Conservation (phyloP, 2,888 invertebrate species). For the Apodemia mormo region DNA sequence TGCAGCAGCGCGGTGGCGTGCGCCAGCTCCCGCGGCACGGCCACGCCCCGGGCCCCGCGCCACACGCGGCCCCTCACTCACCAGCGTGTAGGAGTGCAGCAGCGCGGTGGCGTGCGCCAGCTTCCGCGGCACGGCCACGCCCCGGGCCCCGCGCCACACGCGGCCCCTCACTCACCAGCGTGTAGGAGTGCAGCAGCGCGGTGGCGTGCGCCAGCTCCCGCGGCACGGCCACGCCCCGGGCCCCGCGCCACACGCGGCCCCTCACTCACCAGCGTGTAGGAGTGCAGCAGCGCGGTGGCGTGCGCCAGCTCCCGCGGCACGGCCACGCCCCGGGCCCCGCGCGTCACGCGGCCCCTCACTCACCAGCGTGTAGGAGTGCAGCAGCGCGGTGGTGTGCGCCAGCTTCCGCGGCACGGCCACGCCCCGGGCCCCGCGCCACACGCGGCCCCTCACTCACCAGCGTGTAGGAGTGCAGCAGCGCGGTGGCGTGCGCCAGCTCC, state of each 20-base stretch:
- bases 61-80: slow-evolving; percentile 87
- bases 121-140: slow-evolving; percentile 85
- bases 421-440: slow-evolving; percentile 89
- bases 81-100: slow-evolving; percentile 93
- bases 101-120: slow-evolving; percentile 83
- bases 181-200: slow-evolving; percentile 95
- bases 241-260: slow-evolving; percentile 93
- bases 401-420: slow-evolving; percentile 94
- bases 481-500: slow-evolving; percentile 83
- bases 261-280: slow-evolving; percentile 85
- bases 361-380: slow-evolving; percentile 94
- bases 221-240: slow-evolving; percentile 91
- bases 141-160: slow-evolving; percentile 90
- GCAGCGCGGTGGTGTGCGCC: slow-evolving; percentile 90
- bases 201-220: slow-evolving; percentile 94
- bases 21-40: slow-evolving; percentile 94
- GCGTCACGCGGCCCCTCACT: slow-evolving; percentile 89
- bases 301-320: slow-evolving; percentile 89
- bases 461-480: slow-evolving; percentile 92
- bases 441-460: slow-evolving; percentile 86
- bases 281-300: slow-evolving; percentile 83
- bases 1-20: slow-evolving; percentile 93
- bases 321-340: slow-evolving; percentile 86
- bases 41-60: slow-evolving; percentile 90
- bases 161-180: slow-evolving; percentile 84